Evolutionary conservation across 1,140 invertebrate genomes (phyloP).

Genomic region (Pectinophora gossypiella): DNA sequence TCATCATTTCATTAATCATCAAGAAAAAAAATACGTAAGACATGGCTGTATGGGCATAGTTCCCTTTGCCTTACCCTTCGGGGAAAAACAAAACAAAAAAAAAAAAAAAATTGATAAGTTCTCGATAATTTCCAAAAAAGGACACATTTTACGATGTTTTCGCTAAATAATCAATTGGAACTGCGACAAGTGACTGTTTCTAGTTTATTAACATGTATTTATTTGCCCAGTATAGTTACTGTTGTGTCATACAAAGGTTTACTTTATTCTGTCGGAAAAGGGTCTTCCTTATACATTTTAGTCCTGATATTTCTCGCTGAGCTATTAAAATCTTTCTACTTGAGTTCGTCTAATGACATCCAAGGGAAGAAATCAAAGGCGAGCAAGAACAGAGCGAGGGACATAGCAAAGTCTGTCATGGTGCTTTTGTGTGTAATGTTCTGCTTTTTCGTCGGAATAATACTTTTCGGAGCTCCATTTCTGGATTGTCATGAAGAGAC

Average conservation of each 20-base stretch:
- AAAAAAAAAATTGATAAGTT: no score
- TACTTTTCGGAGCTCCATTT: constrained; percentile 87
- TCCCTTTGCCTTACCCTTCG: no score
- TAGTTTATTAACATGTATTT: constrained; percentile 62
- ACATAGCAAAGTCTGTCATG: constrained; percentile 45
- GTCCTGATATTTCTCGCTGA: constrained; percentile 57
- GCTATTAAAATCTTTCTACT: constrained; percentile 58
- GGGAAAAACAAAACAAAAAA: no score
- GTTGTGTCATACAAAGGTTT: constrained; percentile 61
- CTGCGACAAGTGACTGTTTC: constrained; percentile 51
- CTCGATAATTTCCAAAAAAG: no score
- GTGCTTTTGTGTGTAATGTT: constrained; percentile 55
- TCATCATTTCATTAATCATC: no score
- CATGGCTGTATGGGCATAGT: no score
- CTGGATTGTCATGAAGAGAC: constrained; percentile 81
- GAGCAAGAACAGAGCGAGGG: constrained; percentile 42
- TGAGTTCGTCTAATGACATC: constrained; percentile 39
- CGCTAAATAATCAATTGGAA: constrained; percentile 52
- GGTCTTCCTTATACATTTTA: constrained; percentile 56
- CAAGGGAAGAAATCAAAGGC: constrained; percentile 41
- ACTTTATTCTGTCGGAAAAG: constrained; percentile 65
- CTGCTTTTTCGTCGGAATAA: constrained; percentile 78
- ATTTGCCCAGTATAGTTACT: constrained; percentile 60
- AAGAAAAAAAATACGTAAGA: no score
- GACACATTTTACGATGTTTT: constrained; percentile 55